A percentile compares a stretch with the other conserved stretches of the same genome.
Conservation (phyloP, 2,888 invertebrate genomes). For the Neoitamus cyanurus region DNA sequence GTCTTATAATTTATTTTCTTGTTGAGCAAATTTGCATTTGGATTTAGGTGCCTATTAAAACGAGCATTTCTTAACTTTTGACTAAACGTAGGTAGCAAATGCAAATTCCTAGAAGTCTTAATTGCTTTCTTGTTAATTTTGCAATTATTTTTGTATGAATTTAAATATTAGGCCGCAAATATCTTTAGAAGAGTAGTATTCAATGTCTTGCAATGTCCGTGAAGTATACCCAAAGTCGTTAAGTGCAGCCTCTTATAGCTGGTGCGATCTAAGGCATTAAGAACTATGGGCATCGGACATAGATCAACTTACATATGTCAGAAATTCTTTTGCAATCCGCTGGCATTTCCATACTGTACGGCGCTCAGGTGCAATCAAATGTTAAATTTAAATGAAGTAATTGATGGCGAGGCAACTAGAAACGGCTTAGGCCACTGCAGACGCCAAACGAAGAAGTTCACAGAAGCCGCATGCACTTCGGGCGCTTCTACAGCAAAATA, state of each 20-base stretch:
- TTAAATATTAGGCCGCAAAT: background rate
- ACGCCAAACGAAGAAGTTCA: background rate
- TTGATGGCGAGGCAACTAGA: background rate
- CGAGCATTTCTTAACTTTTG: background rate
- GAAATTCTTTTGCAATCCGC: conserved; percentile 1
- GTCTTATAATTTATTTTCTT: background rate
- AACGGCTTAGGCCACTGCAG: background rate
- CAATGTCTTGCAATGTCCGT: background rate
- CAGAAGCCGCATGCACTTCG: background rate
- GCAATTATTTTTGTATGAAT: background rate
- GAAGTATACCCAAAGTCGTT: background rate
- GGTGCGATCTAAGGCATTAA: background rate
- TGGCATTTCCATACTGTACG: background rate
- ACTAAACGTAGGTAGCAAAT: background rate
- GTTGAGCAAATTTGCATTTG: background rate
- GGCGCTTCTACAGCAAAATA: background rate
- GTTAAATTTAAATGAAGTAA: conserved; percentile 35
- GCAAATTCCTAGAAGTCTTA: background rate
- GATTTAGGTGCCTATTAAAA: background rate
- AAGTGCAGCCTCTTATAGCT: background rate
- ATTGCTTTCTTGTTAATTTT: background rate
- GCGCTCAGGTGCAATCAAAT: background rate
- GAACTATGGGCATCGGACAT: background rate
- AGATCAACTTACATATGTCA: conserved; percentile 5
- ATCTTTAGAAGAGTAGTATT: background rate